A percentile compares a stretch with the other conserved stretches of the same genome.
phyloP scores from a whole-genome alignment of 1,140 invertebrate genomes.

The Himalopsyche phryganea region DNA sequence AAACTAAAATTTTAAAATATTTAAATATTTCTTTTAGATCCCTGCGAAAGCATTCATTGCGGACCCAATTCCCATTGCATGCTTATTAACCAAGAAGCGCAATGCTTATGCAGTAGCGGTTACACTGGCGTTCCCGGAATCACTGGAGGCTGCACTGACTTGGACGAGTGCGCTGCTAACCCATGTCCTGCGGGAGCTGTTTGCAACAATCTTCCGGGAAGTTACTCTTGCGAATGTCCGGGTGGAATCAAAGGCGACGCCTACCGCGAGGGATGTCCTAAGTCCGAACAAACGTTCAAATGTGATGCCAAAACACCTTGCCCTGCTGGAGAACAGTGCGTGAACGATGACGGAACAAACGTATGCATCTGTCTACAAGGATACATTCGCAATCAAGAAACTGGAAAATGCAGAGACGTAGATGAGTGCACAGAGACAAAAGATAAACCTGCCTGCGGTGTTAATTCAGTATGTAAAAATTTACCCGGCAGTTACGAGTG shows the following conservation, averaged over 20 bases:
- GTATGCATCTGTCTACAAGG: constrained; percentile 87
- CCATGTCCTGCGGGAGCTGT: constrained; percentile 79
- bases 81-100: constrained; percentile 75
- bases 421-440: constrained; percentile 79
- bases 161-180: constrained; percentile 75
- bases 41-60: constrained; percentile 81
- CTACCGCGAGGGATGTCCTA: constrained; percentile 68
- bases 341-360: constrained; percentile 70
- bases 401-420: constrained; percentile 76
- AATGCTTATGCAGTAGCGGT: constrained; percentile 77
- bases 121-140: constrained; percentile 67
- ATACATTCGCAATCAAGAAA: constrained; percentile 68
- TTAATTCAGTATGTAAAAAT: constrained; percentile 88
- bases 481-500: constrained; percentile 92
- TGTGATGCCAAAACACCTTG: constrained; percentile 69
- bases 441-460: constrained; percentile 73
- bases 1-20: neutral
- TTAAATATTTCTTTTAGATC: constrained; percentile 64
- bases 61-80: constrained; percentile 87
- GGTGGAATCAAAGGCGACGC: constrained; percentile 67
- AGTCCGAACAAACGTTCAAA: constrained; percentile 61
- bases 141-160: constrained; percentile 76
- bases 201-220: constrained; percentile 83
- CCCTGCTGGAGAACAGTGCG: constrained; percentile 77
- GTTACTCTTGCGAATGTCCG: constrained; percentile 84